These are phyloP conservation scores for Hemitrygon akajei DNA, from an alignment of 2,797 vertebrate species.

Conservation along the genomic window DNA sequence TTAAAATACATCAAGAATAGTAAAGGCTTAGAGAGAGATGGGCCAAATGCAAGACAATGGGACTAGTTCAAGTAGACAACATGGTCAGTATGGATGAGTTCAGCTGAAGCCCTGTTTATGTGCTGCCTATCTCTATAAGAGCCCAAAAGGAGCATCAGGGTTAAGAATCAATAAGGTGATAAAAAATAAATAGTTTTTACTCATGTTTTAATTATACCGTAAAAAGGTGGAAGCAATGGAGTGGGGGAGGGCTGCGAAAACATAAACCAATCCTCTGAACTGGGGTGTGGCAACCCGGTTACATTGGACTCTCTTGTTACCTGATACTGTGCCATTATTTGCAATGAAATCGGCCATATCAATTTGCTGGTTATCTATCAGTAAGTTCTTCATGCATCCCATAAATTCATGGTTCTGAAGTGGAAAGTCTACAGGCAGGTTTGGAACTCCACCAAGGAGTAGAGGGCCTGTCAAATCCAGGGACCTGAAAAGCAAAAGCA, in stretches of 20 bases:
- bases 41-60: too few species aligned
- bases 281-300: slow-evolving; percentile 36
- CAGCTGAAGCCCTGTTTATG: too few species aligned
- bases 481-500: slow-evolving; percentile 58
- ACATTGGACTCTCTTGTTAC: slow-evolving; percentile 48
- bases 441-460: slow-evolving; percentile 81
- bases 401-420: slow-evolving; percentile 77
- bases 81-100: too few species aligned
- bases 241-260: background rate
- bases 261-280: too few species aligned
- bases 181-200: too few species aligned
- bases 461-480: slow-evolving; percentile 86
- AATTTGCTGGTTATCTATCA: slow-evolving; percentile 72
- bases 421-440: slow-evolving; percentile 83
- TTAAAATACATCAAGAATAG: too few species aligned
- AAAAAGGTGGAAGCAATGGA: background rate
- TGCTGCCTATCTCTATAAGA: too few species aligned
- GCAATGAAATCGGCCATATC: slow-evolving; percentile 88
- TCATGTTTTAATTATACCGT: background rate
- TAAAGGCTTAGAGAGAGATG: too few species aligned
- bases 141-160: too few species aligned
- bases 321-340: slow-evolving; percentile 85
- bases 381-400: slow-evolving; percentile 85
- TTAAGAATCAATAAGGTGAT: too few species aligned
- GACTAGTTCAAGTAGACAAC: too few species aligned